phyloP scores from a whole-genome alignment of 1,140 invertebrate genomes.

The Vollenhovia emeryi region DNA sequence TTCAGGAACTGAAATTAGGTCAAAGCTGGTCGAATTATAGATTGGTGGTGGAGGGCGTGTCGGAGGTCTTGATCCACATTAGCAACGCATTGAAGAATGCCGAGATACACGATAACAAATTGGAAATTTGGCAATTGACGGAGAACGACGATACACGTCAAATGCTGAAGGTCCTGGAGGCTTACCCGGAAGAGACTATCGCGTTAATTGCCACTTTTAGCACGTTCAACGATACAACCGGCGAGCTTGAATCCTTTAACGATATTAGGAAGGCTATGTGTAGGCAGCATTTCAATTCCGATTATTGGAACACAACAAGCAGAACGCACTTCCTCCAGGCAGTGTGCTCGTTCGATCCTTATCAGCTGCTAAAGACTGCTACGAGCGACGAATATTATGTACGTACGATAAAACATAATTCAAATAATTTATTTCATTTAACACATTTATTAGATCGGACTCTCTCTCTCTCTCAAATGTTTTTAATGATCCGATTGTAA shows the following conservation, averaged over 20 bases:
- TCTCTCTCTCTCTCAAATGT: background rate
- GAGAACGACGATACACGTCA: constrained; percentile 75
- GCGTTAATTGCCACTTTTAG: constrained; percentile 72
- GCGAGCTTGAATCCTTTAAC: constrained; percentile 48
- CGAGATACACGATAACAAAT: constrained; percentile 53
- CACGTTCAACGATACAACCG: constrained; percentile 62
- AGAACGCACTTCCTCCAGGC: constrained; percentile 74
- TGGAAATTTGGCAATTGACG: constrained; percentile 78
- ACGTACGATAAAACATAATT: constrained; percentile 52
- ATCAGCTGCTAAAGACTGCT: constrained; percentile 74
- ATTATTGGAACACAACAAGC: constrained; percentile 74
- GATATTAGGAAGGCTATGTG: constrained; percentile 75
- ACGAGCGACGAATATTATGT: constrained; percentile 79
- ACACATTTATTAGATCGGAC: background rate
- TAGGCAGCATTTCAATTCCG: constrained; percentile 68
- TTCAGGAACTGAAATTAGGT: constrained; percentile 56
- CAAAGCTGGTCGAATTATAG: constrained; percentile 67
- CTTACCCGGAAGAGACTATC: constrained; percentile 78
- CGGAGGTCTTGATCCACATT: constrained; percentile 74
- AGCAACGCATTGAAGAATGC: constrained; percentile 67
- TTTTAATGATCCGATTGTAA: background rate
- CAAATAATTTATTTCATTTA: background rate
- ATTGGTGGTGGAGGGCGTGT: constrained; percentile 73
- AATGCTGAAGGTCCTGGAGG: constrained; percentile 77
- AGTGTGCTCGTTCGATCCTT: constrained; percentile 79